These are phyloP conservation scores for Odontocerum albicorne DNA, from an alignment of 2,888 invertebrate species.

Conservation along the genomic window DNA sequence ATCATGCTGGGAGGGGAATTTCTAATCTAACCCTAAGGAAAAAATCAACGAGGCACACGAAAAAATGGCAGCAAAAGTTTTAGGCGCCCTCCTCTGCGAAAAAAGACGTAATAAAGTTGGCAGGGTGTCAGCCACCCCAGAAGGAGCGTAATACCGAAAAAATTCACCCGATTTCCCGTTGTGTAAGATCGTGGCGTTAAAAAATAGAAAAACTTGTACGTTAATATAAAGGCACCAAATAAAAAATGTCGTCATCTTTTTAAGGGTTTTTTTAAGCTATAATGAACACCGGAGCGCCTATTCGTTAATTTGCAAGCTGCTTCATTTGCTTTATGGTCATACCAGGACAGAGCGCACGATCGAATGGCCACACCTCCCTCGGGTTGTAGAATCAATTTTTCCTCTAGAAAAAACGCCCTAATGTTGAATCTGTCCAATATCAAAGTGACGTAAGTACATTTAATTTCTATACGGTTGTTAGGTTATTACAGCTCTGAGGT, in stretches of 20 bases:
- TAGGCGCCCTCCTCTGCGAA: constrained; percentile 15
- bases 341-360: constrained; percentile 7
- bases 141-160: constrained; percentile 7
- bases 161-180: constrained; percentile 4
- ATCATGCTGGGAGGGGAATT: constrained; percentile 21
- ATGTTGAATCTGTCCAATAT: too few species aligned
- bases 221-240: too few species aligned
- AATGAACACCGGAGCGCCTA: too few species aligned
- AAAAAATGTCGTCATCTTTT: too few species aligned
- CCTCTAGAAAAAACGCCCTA: constrained; percentile 7
- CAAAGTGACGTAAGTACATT: constrained; percentile 3
- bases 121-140: constrained; percentile 19
- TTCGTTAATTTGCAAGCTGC: too few species aligned
- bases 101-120: constrained; percentile 31
- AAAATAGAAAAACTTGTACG: too few species aligned
- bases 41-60: constrained; percentile 22
- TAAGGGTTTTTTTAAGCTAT: too few species aligned
- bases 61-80: constrained; percentile 31
- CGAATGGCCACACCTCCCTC: constrained; percentile 27
- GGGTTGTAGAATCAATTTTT: constrained; percentile 9
- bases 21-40: constrained; percentile 19
- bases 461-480: constrained; percentile 4
- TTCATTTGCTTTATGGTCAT: too few species aligned
- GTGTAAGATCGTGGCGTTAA: too few species aligned
- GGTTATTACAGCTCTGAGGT: constrained; percentile 14